Evolutionary conservation across 2,797 vertebrate genomes (phyloP).

Genomic region (Hydrophis major): DNA sequence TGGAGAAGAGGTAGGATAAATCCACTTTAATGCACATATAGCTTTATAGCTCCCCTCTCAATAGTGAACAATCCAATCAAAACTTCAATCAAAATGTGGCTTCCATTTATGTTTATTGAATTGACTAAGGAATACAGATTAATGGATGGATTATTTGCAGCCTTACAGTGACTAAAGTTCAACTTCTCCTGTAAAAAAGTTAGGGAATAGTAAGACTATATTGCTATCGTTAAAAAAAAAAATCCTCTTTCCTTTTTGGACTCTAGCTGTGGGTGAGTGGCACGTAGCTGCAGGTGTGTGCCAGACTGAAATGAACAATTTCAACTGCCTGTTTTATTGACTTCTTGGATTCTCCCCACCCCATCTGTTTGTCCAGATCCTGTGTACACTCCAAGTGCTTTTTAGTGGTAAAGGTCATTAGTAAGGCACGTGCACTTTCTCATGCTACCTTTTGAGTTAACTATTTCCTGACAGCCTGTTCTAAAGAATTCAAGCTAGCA

Average conservation of each 20-base stretch:
- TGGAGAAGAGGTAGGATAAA: not conserved
- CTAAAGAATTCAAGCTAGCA: not conserved
- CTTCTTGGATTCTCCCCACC: not conserved
- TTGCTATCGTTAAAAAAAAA: not conserved
- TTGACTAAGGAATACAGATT: not conserved
- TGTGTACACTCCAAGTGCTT: not conserved
- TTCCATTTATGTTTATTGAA: slow-evolving; percentile 9
- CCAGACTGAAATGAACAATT: not conserved
- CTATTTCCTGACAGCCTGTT: not conserved
- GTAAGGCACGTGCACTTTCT: not conserved
- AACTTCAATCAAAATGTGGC: not conserved
- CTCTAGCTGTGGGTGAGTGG: not conserved
- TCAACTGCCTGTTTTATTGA: slow-evolving; percentile 33
- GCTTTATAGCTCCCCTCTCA: not conserved
- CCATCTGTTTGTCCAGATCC: slow-evolving; percentile 21
- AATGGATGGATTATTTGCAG: slow-evolving; percentile 2
- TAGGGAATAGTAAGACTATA: not conserved
- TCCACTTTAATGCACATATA: not conserved
- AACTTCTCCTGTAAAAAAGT: not conserved
- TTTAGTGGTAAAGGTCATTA: not conserved
- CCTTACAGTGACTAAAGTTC: not conserved
- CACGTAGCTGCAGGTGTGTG: not conserved
- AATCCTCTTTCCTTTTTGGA: not conserved
- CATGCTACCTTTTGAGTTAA: not conserved
- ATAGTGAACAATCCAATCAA: not conserved